phyloP scores from a whole-genome alignment of 2,113 vertebrate genomes.

The Girardinichthys multiradiatus region DNA sequence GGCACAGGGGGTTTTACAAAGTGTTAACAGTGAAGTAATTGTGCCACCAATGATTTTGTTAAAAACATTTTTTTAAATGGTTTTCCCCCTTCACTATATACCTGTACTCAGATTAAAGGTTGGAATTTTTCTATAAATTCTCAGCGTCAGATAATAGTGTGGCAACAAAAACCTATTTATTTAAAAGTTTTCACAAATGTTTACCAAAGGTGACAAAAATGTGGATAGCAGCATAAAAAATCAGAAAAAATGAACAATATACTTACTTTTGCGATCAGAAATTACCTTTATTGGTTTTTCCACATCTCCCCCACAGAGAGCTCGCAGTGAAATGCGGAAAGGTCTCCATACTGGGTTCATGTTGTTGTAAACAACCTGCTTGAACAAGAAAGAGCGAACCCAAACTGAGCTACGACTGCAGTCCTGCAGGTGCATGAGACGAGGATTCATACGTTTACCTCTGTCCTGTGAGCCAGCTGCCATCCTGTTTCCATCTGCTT shows the following conservation, averaged over 20 bases:
- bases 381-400: neutral
- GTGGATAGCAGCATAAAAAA: neutral
- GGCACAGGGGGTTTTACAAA: too few relatives aligned
- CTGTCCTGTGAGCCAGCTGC: constrained; percentile 96
- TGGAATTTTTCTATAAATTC: too few relatives aligned
- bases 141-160: too few relatives aligned
- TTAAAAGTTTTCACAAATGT: too few relatives aligned
- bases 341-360: constrained; percentile 93
- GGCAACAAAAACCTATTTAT: too few relatives aligned
- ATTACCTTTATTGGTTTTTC: constrained; percentile 81
- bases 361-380: constrained; percentile 91
- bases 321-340: constrained; percentile 89
- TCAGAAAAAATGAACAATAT: neutral
- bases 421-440: too few relatives aligned
- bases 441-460: constrained; percentile 76
- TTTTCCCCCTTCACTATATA: too few relatives aligned
- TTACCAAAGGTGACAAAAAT: too few relatives aligned
- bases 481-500: constrained; percentile 88
- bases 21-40: too few relatives aligned
- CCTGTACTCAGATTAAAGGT: too few relatives aligned
- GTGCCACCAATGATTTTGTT: too few relatives aligned
- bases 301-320: constrained; percentile 91
- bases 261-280: neutral
- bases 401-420: neutral
- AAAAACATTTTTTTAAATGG: too few relatives aligned